These are phyloP conservation scores for Artemisiospiza belli DNA, from an alignment of 2,113 vertebrate genomes.

Conservation along the genomic window DNA sequence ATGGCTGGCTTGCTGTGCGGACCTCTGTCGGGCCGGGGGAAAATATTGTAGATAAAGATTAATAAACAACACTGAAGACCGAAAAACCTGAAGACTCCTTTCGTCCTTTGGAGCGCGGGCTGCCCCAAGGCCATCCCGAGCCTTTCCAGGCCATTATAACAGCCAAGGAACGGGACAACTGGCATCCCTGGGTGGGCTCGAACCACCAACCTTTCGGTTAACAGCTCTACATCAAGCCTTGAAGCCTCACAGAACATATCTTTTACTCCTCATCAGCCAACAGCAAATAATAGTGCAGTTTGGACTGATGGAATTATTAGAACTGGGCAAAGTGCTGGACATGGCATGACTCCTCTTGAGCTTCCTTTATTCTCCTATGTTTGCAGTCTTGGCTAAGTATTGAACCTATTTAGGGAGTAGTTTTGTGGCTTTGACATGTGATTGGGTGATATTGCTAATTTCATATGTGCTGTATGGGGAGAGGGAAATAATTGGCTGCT, in stretches of 20 bases:
- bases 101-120: too few relatives aligned
- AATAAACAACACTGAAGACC: too few relatives aligned
- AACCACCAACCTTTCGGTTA: slow-evolving; percentile 78
- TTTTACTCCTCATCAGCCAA: neutral
- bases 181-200: slow-evolving; percentile 69
- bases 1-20: too few relatives aligned
- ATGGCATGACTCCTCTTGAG: neutral
- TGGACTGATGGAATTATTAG: neutral
- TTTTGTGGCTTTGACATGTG: neutral
- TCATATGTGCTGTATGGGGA: neutral
- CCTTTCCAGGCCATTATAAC: too few relatives aligned
- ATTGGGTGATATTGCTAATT: neutral
- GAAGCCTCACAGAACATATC: neutral
- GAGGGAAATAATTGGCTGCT: neutral
- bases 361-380: neutral
- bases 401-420: neutral
- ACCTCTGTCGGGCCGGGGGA: too few relatives aligned
- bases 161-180: too few relatives aligned
- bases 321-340: neutral
- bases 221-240: neutral
- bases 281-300: too few relatives aligned
- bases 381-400: neutral
- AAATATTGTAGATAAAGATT: too few relatives aligned
- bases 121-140: too few relatives aligned
- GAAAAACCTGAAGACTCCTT: too few relatives aligned